Conservation (phyloP, 2,113 vertebrate genomes). For the Megaceryle torquata region DNA sequence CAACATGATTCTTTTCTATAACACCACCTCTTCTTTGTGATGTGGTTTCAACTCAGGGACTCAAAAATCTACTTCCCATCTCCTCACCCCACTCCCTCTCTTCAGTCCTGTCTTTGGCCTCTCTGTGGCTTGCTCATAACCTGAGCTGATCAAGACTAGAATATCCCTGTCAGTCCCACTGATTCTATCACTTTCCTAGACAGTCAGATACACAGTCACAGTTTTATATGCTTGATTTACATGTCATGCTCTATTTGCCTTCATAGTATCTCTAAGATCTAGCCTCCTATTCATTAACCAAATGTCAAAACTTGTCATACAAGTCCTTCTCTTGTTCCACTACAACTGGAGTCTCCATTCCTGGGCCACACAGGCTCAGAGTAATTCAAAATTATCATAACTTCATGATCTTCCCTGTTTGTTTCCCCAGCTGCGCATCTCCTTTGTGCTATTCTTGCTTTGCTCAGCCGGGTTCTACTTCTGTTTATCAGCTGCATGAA, state of each 20-base stretch:
- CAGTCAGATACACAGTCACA: background rate
- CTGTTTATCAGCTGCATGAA: background rate
- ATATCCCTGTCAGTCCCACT: background rate
- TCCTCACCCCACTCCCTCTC: background rate
- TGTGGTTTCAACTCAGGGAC: background rate
- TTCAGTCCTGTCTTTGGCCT: background rate
- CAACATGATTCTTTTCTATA: background rate
- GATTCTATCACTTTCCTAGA: background rate
- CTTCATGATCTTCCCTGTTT: background rate
- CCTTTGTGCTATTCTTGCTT: background rate
- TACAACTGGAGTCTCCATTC: background rate
- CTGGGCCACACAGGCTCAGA: background rate
- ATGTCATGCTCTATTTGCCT: background rate
- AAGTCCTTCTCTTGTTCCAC: background rate
- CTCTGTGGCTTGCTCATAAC: background rate
- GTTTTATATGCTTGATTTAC: background rate
- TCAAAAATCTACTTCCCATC: background rate
- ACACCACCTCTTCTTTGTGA: background rate
- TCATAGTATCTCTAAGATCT: background rate
- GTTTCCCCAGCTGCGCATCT: background rate
- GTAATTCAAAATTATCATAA: background rate
- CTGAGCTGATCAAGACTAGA: background rate
- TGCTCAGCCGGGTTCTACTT: background rate
- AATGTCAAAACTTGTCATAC: background rate
- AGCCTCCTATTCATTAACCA: background rate